Evolutionary conservation across 2,113 vertebrate genomes (phyloP), one percentile per base, ranked within the genome.

Genomic region (Oostethus manadensis): DNA sequence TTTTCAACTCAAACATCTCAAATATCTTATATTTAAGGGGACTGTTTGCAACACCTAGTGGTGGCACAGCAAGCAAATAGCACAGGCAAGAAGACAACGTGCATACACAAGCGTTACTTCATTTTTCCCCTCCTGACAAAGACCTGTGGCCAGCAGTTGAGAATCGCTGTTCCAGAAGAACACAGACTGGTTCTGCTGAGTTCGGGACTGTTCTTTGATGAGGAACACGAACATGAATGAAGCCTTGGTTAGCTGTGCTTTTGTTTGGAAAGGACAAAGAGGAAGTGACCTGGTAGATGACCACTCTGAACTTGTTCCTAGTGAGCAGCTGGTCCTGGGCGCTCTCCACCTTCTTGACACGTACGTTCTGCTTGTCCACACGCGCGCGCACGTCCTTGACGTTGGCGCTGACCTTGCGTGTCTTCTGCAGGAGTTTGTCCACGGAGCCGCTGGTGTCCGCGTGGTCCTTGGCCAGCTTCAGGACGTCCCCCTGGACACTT

Each of bases 321-420:
- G 87, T 93, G 73, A 99, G 92, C 86, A 99, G 94, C 82, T 99
- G 95, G 44, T 97, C 90, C 77, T 98, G 97, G 8, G 94, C 94
- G 8, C 88, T 66, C 73, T 98, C 91, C 14, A 99, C 95, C 73
- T 95, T 98, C 84, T 76, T 89, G 35, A 99, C 95, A 0, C 88
- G 89, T 11, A 83, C 26, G 4, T 88, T 93, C 42, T 98, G 96
- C 83, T 91, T 94, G 83, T 98, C 96, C 44, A 99, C 94, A 0
- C 95, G 92, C 0, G 89, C 78, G 55, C 93, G 92, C 53, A 99
- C 93, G 33, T 98, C 97, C 88, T 94, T 98, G 57, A 98, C 86
- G 8, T 94, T 93, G 70, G 94, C 88, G 60, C 94, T 96, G 76
- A 99, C 93, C 64, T 98, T 98, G 15, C 79, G 87, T 9, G 96